phyloP scores from a whole-genome alignment of 37 sponge, comb jelly and placozoan species.

The Eunapius fragilis region DNA sequence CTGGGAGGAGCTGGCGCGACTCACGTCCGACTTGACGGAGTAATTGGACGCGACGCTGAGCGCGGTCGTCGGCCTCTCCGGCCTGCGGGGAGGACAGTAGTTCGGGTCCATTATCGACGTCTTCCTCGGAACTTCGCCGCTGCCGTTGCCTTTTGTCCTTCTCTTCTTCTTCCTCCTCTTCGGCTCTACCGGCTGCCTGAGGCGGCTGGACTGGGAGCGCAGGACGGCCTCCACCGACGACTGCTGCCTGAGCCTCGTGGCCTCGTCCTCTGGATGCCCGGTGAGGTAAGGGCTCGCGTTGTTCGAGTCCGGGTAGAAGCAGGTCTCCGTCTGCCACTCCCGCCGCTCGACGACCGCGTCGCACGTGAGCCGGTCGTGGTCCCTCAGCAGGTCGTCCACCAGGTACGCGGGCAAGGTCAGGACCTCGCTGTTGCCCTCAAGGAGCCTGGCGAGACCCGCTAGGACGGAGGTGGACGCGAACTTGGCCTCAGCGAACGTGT shows the following conservation, averaged over 20 bases:
- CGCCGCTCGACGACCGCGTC: conserved; percentile 60
- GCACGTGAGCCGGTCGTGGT: conserved; percentile 36
- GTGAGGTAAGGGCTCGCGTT: conserved; percentile 63
- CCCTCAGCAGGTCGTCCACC: conserved; percentile 28
- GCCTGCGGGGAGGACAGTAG: neutral
- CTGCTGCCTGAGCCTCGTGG: neutral
- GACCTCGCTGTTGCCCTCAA: neutral
- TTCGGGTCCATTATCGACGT: neutral
- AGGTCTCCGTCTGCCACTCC: conserved; percentile 92
- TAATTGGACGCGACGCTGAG: conserved; percentile 40
- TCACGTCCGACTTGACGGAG: conserved; percentile 57
- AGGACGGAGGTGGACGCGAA: conserved; percentile 49
- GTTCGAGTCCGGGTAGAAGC: conserved; percentile 30
- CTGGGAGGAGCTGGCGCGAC: conserved; percentile 11
- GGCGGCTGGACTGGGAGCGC: neutral
- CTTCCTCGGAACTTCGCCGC: neutral
- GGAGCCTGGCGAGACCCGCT: conserved; percentile 13
- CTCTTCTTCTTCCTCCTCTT: conserved; percentile 6
- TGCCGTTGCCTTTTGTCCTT: neutral
- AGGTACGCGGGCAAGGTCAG: conserved; percentile 30
- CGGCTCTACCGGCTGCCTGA: neutral
- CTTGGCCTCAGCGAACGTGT: conserved; percentile 49
- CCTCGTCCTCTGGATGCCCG: conserved; percentile 30
- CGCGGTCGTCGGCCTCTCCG: conserved; percentile 47
- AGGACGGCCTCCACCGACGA: neutral